Conservation (phyloP, 2,113 vertebrate genomes). For the Climacteris rufus region DNA sequence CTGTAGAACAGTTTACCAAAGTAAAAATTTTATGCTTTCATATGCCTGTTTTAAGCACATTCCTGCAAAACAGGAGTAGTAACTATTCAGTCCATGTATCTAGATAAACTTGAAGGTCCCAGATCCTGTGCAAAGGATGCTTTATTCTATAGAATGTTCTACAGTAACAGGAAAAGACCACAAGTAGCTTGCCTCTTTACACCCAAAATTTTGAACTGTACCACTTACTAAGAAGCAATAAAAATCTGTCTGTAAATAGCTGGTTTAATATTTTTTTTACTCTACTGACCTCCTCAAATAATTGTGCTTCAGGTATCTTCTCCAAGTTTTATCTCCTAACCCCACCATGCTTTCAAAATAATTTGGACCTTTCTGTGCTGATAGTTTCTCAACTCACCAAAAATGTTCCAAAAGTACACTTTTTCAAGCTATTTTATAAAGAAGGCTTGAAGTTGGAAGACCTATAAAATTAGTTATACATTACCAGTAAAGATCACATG, state of each 20-base stretch:
- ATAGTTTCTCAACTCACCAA: background rate
- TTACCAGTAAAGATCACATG: background rate
- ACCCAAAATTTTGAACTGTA: background rate
- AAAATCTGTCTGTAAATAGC: background rate
- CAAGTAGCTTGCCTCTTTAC: background rate
- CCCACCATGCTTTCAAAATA: background rate
- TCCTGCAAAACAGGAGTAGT: background rate
- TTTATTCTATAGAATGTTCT: background rate
- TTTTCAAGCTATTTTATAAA: background rate
- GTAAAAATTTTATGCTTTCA: background rate
- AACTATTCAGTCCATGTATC: background rate
- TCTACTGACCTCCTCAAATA: background rate
- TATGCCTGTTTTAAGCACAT: background rate
- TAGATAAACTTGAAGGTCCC: background rate
- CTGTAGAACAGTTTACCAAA: background rate
- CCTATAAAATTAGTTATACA: background rate
- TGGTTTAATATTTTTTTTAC: background rate
- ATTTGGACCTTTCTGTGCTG: background rate
- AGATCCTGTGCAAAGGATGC: background rate
- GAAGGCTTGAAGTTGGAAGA: background rate
- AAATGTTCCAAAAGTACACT: background rate
- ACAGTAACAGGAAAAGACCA: background rate
- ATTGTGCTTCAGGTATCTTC: background rate
- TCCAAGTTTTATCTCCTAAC: background rate
- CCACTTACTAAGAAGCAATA: background rate